Conservation (phyloP, 1,140 invertebrate species). For the Anastrepha obliqua region DNA sequence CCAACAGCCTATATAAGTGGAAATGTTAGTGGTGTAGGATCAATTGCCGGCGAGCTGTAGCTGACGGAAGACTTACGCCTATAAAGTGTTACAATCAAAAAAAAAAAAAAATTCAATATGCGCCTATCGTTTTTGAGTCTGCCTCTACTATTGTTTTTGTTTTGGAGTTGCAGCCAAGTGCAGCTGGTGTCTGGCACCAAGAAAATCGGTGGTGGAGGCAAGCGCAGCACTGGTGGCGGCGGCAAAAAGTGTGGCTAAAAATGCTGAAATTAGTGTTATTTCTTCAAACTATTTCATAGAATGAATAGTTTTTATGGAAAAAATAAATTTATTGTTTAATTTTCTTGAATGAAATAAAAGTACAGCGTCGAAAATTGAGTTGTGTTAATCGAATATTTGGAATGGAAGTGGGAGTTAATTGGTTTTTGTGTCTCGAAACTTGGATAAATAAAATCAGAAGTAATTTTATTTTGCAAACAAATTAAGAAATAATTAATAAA, state of each 20-base stretch:
- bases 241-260: slow-evolving; percentile 54
- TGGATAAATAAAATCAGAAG: no score
- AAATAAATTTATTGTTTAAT: background rate
- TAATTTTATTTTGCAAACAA: no score
- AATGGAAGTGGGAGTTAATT: background rate
- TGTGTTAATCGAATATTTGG: background rate
- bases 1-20: background rate
- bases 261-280: background rate
- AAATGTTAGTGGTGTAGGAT: background rate
- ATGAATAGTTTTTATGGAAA: no score
- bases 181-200: slow-evolving; percentile 22
- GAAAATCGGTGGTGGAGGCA: slow-evolving; percentile 35
- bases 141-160: slow-evolving; percentile 29
- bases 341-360: no score
- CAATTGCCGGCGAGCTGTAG: background rate
- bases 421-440: no score
- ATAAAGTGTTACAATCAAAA: background rate
- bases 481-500: background rate
- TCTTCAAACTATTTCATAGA: background rate
- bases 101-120: slow-evolving; percentile 32
- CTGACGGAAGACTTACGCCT: background rate
- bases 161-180: background rate
- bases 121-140: slow-evolving; percentile 15
- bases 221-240: slow-evolving; percentile 29
- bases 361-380: background rate